These are phyloP conservation scores for Samia ricini DNA, from an alignment of 1,140 invertebrate genomes.

Conservation along the genomic window DNA sequence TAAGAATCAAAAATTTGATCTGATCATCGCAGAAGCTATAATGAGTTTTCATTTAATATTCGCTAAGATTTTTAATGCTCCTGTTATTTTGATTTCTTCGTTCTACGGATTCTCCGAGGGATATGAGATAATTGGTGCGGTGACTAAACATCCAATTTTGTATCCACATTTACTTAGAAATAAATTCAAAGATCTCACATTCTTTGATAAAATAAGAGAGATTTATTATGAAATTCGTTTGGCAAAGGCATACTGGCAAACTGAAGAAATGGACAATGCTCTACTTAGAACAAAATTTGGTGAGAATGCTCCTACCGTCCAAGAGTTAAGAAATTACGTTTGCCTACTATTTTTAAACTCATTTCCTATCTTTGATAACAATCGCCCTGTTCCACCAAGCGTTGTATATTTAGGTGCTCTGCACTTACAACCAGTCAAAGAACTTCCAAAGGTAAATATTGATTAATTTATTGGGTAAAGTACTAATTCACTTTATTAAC, in stretches of 20 bases:
- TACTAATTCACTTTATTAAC: too few relatives aligned
- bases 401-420: slow-evolving; percentile 7
- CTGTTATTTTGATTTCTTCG: slow-evolving; percentile 12
- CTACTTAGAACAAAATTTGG: not conserved
- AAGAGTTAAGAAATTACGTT: not conserved
- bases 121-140: not conserved
- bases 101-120: slow-evolving; percentile 3
- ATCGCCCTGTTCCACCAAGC: slow-evolving; percentile 4
- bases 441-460: slow-evolving; percentile 5
- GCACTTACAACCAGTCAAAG: slow-evolving; percentile 6
- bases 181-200: slow-evolving; percentile 4
- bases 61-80: slow-evolving; percentile 11
- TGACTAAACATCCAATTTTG: not conserved
- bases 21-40: slow-evolving; percentile 12
- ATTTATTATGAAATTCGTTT: slow-evolving; percentile 6
- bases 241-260: not conserved
- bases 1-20: slow-evolving; percentile 15
- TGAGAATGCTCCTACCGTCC: not conserved
- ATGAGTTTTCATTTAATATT: slow-evolving; percentile 1
- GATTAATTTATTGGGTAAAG: not conserved
- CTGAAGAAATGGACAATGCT: not conserved
- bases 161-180: slow-evolving; percentile 5
- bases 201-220: slow-evolving; percentile 7
- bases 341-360: slow-evolving; percentile 2
- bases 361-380: slow-evolving; percentile 7